These are phyloP conservation scores for Clarias laeviceps DNA, from an alignment of 2,797 vertebrate species.

Conservation along the genomic window DNA sequence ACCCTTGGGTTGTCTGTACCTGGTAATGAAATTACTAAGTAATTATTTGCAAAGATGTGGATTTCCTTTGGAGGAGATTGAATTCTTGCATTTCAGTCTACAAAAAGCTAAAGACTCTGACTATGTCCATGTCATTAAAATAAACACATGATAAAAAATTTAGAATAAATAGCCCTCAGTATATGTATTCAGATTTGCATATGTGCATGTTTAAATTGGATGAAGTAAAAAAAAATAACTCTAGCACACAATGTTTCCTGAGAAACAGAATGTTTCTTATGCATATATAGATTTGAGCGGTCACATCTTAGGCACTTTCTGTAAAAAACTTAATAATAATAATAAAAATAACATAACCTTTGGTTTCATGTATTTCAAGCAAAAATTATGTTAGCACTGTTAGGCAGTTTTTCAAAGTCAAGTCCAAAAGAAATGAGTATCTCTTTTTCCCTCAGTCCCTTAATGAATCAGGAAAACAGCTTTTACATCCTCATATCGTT, in stretches of 20 bases:
- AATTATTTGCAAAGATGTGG: constrained; percentile 35
- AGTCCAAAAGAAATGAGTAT: constrained; percentile 12
- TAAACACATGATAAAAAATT: too few relatives aligned
- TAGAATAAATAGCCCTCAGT: too few relatives aligned
- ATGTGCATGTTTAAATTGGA: neutral
- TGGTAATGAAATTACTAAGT: constrained; percentile 10
- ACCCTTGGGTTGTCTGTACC: neutral
- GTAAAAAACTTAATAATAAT: too few relatives aligned
- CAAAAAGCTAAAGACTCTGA: neutral
- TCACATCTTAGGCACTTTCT: too few relatives aligned
- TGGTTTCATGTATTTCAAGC: neutral
- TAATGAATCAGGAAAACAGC: constrained; percentile 28
- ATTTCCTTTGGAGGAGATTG: neutral
- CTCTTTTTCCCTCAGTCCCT: neutral
- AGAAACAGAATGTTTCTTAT: neutral
- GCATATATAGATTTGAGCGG: too few relatives aligned
- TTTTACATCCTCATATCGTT: constrained; percentile 37
- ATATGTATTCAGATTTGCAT: too few relatives aligned
- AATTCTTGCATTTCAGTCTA: constrained; percentile 1
- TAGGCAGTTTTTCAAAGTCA: constrained; percentile 13
- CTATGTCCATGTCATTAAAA: neutral
- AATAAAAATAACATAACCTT: neutral
- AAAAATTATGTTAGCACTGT: neutral
- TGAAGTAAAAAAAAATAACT: neutral
- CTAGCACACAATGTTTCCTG: neutral